phyloP scores from a whole-genome alignment of 2,113 vertebrate species.

The Gobio gobio region DNA sequence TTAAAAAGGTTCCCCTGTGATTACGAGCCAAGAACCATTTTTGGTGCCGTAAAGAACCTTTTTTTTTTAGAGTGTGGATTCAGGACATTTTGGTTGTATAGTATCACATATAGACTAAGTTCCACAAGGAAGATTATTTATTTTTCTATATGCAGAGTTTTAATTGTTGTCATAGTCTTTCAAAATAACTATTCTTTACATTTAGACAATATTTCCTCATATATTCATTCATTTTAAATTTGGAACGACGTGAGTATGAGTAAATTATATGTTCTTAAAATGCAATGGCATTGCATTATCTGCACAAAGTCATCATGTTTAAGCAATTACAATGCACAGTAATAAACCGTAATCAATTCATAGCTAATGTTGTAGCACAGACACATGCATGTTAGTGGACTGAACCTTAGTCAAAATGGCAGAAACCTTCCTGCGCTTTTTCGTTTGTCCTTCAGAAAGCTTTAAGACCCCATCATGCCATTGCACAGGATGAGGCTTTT shows the following conservation, averaged over 20 bases:
- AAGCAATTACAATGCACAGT: neutral
- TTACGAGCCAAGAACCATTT: no score
- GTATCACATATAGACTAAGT: neutral
- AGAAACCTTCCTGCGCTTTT: neutral
- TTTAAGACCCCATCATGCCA: constrained; percentile 18
- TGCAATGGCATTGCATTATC: neutral
- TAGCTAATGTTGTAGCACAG: neutral
- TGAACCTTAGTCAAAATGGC: neutral
- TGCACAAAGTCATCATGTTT: neutral
- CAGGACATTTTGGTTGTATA: neutral
- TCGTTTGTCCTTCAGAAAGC: constrained; percentile 8
- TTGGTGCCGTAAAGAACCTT: no score
- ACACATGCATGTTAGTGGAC: neutral
- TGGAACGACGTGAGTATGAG: no score
- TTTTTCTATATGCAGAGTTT: neutral
- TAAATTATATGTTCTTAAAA: neutral
- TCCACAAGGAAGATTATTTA: neutral
- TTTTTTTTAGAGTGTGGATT: no score
- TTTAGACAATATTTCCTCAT: neutral
- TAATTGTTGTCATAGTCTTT: no score
- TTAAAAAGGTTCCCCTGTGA: no score
- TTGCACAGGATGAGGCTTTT: constrained; percentile 48
- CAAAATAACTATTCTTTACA: neutral
- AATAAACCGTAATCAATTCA: neutral
- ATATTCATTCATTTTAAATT: neutral